Conservation (phyloP, 2,113 vertebrate genomes). For the Martes martes region DNA sequence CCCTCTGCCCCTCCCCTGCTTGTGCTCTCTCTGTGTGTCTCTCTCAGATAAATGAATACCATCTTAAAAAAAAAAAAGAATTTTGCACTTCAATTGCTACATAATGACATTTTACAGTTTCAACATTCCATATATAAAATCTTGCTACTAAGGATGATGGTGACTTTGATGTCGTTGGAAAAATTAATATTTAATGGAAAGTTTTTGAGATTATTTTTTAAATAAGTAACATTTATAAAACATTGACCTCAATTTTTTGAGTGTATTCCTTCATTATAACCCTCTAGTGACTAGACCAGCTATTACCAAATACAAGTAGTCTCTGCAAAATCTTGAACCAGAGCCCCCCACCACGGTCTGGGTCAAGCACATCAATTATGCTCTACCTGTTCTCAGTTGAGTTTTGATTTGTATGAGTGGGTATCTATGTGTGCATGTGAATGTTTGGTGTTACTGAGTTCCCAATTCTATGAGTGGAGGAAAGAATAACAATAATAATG, state of each 20-base stretch:
- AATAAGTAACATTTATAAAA: slow-evolving; percentile 46
- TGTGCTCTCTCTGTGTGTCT: neutral
- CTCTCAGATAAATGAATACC: neutral
- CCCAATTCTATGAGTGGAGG: neutral
- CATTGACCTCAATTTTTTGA: slow-evolving; percentile 28
- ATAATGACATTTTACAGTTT: slow-evolving; percentile 25
- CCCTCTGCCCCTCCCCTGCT: neutral
- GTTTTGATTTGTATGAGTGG: neutral
- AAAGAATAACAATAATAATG: neutral
- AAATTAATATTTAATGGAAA: slow-evolving; percentile 55
- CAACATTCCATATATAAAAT: neutral
- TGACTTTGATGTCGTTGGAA: slow-evolving; percentile 28
- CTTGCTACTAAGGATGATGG: neutral
- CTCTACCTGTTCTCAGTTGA: neutral
- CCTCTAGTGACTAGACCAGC: neutral
- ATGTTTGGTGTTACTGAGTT: neutral
- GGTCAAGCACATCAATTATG: neutral
- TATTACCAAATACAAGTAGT: slow-evolving; percentile 3
- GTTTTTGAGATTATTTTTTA: slow-evolving; percentile 35
- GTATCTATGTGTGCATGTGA: neutral
- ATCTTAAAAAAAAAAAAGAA: neutral
- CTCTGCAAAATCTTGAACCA: neutral
- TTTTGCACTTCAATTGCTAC: neutral
- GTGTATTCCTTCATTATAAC: slow-evolving; percentile 11
- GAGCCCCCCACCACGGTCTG: neutral